Conservation (phyloP, 2,113 vertebrate genomes). For the Gymnorhina tibicen region DNA sequence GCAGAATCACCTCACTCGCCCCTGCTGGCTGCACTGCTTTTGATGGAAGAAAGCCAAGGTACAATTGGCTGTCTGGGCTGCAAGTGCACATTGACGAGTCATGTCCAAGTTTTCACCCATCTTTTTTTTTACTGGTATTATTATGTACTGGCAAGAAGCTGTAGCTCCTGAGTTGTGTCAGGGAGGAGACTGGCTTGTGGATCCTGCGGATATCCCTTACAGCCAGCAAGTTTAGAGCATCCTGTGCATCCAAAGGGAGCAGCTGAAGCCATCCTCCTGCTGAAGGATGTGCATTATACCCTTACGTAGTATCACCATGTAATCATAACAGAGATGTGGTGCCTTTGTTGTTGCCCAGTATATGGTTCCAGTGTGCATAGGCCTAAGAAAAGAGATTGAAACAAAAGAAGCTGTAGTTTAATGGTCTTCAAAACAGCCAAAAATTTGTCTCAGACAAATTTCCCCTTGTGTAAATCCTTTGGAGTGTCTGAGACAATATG, state of each 20-base stretch:
- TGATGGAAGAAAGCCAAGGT: neutral
- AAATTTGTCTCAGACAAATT: neutral
- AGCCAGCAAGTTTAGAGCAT: neutral
- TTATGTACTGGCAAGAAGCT: neutral
- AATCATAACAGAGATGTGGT: neutral
- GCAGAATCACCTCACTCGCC: rapidly evolving
- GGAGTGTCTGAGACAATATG: neutral
- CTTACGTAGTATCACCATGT: rapidly evolving
- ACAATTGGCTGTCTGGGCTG: neutral
- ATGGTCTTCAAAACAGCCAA: neutral
- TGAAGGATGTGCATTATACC: neutral
- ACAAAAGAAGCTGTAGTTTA: neutral
- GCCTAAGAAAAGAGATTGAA: neutral
- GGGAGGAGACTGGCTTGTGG: neutral
- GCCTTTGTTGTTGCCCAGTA: neutral
- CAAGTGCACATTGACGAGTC: rapidly evolving
- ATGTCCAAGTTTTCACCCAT: neutral
- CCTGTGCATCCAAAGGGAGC: neutral
- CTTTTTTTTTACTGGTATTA: neutral
- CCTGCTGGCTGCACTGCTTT: rapidly evolving
- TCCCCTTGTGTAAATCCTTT: neutral
- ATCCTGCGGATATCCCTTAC: neutral
- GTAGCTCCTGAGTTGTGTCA: neutral
- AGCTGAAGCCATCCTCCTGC: neutral
- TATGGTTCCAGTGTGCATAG: neutral